Conservation (phyloP, 2,113 vertebrate genomes). For the Tor tambroides region DNA sequence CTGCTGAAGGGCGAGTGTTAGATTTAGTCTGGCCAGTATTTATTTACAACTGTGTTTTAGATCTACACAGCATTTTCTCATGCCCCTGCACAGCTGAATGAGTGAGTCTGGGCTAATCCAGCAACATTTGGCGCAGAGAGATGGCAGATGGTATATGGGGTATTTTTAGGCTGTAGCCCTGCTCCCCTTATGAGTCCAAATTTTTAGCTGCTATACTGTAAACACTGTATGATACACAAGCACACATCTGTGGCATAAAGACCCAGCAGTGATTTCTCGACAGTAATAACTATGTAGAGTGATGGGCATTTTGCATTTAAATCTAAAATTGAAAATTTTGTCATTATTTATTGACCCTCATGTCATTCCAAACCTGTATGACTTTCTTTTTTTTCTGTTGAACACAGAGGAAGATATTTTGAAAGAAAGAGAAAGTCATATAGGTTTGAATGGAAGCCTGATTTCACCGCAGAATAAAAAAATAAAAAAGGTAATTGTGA, state of each 20-base stretch:
- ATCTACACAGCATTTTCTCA: not conserved
- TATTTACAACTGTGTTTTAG: not conserved
- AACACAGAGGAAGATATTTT: not conserved
- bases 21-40: conserved; percentile 1
- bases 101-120: conserved; percentile 42
- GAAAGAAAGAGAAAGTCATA: not conserved
- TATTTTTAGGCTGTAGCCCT: conserved; percentile 48
- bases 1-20: not conserved
- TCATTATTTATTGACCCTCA: not conserved
- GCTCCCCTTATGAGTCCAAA: not conserved
- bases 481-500: no score
- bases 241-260: not conserved
- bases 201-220: conserved; percentile 13
- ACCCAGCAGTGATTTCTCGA: not conserved
- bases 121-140: conserved; percentile 39
- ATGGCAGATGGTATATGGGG: conserved; percentile 45
- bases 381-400: not conserved
- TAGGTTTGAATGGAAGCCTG: not conserved
- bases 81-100: not conserved
- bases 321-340: not conserved
- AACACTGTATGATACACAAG: not conserved
- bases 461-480: no score
- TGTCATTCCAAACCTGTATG: not conserved
- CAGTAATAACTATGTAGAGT: not conserved
- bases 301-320: not conserved